phyloP scores from a whole-genome alignment of 2,113 vertebrate species.

The Daboia siamensis region DNA sequence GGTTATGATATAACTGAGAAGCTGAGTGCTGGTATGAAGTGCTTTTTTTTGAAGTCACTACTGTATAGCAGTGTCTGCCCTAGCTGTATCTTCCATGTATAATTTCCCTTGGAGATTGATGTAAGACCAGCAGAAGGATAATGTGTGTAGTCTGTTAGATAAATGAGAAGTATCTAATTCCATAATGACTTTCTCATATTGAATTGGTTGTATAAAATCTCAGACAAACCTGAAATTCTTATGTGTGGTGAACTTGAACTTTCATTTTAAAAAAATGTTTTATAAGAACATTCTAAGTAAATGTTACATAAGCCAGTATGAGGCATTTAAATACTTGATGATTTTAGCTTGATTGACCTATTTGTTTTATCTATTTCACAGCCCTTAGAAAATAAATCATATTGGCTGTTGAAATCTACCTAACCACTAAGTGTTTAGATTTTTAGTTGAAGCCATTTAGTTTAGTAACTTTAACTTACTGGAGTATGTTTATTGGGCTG shows the following conservation, averaged over 20 bases:
- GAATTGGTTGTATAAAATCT: background rate
- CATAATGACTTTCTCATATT: background rate
- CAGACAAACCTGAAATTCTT: background rate
- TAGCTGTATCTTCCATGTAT: background rate
- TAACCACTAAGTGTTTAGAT: rapidly evolving
- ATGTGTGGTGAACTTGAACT: background rate
- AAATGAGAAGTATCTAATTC: background rate
- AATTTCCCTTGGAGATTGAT: background rate
- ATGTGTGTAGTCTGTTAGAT: background rate
- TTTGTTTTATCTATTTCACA: rapidly evolving
- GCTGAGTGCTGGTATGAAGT: background rate
- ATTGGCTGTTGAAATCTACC: background rate
- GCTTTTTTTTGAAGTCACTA: background rate
- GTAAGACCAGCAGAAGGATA: background rate
- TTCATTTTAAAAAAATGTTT: background rate
- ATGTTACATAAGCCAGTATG: background rate
- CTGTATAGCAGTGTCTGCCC: background rate
- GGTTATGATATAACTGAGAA: background rate
- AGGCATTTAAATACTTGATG: background rate
- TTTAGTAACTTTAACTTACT: background rate
- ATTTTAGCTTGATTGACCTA: background rate
- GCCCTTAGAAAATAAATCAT: slow-evolving; percentile 5
- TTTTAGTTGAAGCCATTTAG: background rate
- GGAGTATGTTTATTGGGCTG: background rate
- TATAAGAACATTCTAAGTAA: background rate